Evolutionary conservation across 1,140 invertebrate species (phyloP), one percentile per base, ranked within the genome.

Genomic region (Drosophila nigromelanica): DNA sequence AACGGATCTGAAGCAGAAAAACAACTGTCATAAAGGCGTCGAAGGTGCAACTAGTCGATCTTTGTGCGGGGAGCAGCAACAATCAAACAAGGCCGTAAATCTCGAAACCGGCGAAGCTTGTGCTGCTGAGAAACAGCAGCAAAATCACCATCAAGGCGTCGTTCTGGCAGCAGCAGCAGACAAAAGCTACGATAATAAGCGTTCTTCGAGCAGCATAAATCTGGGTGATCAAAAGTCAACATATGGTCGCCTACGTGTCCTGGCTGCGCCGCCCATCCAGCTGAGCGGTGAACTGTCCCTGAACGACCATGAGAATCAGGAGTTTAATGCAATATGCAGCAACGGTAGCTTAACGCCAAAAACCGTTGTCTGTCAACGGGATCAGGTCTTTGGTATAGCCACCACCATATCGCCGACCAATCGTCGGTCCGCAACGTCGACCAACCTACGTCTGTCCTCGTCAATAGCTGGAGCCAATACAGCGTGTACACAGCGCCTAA

Each of bases 181-280:
- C 5, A 75, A 83, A 14, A 24, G 12, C 15, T 12, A 10, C 14
- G 77, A 90, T 30, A 70, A 55, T 15, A 83, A 62, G 4, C 60
- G 76, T 2, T 58, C 66, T 12, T 35, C 42, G 5, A 59, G 30
- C 47, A 62, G 14, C 21, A 35, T 21, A 59, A 55, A 51, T 35
- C 5, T 42, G 3, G 64, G 60, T 11, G 80, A 90, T 5, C 71
- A 60, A 51, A 90, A 79, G 30, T 93, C 94, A 6, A 94, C 94
- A 2, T 91, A 95, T 78, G 94, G 94, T 2, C 91, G 94, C 0
- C 91, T 95, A 21, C 92, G 94, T 14, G 94, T 95, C 11, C 93
- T 94, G 7, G 94, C 94, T 21, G 93, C 93, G n/a, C 93, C 93
- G 47, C 93, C 93, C 21, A 93, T 92, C 8, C 68, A 55, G 14